phyloP scores from a whole-genome alignment of 2,797 vertebrate genomes.

The Phylloscopus collybita region DNA sequence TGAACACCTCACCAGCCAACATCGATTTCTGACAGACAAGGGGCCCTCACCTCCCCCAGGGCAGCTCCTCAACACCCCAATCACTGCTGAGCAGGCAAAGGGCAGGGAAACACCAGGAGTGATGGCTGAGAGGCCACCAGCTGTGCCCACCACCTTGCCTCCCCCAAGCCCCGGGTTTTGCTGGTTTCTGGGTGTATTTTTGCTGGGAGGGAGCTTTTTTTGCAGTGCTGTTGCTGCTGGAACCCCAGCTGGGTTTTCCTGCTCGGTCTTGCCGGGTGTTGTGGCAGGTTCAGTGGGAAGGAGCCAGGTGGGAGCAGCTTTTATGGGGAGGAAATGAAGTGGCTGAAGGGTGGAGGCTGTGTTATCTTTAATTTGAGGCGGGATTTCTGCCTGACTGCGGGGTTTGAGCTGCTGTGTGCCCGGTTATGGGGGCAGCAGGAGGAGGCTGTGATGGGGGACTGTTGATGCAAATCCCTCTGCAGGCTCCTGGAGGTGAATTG shows the following conservation, averaged over 20 bases:
- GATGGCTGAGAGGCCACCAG: not conserved
- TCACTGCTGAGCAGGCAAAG: not conserved
- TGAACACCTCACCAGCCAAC: fast-evolving
- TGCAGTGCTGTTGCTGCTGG: fast-evolving
- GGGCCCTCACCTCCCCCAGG: fast-evolving
- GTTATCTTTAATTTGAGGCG: not conserved
- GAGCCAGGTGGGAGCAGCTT: not conserved
- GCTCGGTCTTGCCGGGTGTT: fast-evolving
- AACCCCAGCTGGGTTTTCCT: not conserved
- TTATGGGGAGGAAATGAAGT: not conserved
- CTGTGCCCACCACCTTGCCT: not conserved
- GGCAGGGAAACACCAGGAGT: not conserved
- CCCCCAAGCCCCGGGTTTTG: not conserved
- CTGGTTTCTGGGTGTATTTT: not conserved
- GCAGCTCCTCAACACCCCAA: not conserved
- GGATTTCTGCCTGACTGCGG: fast-evolving
- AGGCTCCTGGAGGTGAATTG: not conserved
- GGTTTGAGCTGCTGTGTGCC: not conserved
- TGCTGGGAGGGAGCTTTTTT: not conserved
- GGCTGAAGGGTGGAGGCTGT: not conserved
- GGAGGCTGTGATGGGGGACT: not conserved
- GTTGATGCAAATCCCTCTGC: not conserved
- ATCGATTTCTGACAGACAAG: fast-evolving
- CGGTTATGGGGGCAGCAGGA: fast-evolving
- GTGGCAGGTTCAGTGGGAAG: not conserved